These are phyloP conservation scores for Phylloscopus whistleri DNA, from an alignment of 2,113 vertebrate genomes.

Conservation along the genomic window DNA sequence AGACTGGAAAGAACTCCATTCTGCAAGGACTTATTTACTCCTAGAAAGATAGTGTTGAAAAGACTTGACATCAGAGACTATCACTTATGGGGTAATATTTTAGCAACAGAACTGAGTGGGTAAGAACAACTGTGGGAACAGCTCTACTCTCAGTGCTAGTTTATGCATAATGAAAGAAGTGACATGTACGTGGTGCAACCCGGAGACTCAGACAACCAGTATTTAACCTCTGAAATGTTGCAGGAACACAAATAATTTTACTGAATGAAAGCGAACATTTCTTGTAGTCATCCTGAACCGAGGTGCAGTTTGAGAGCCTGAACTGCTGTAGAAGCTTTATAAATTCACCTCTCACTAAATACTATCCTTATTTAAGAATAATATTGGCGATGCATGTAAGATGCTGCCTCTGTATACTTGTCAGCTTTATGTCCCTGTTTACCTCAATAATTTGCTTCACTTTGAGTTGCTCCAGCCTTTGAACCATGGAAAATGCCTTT, in stretches of 20 bases:
- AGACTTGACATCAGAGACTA: constrained; percentile 71
- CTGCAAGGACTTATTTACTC: constrained; percentile 70
- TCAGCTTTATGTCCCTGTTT: background rate
- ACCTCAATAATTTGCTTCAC: background rate
- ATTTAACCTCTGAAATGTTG: constrained; percentile 50
- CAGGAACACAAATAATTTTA: constrained; percentile 15
- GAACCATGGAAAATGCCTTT: background rate
- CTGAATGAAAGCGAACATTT: background rate
- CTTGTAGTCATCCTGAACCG: background rate
- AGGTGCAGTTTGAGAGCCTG: background rate
- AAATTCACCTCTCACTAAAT: background rate
- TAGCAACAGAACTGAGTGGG: constrained; percentile 71
- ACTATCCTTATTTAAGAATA: background rate
- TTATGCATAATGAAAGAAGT: constrained; percentile 69
- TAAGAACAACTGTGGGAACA: constrained; percentile 69
- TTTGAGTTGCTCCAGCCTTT: background rate
- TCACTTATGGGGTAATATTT: constrained; percentile 72
- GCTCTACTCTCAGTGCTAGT: constrained; percentile 45
- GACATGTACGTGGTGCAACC: constrained; percentile 57
- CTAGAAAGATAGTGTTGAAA: constrained; percentile 68
- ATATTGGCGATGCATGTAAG: background rate
- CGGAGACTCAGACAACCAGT: constrained; percentile 42
- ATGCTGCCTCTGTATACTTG: background rate
- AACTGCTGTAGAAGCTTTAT: background rate
- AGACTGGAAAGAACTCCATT: constrained; percentile 48